phyloP scores from a whole-genome alignment of 2,888 invertebrate genomes.

The Timandra comae region DNA sequence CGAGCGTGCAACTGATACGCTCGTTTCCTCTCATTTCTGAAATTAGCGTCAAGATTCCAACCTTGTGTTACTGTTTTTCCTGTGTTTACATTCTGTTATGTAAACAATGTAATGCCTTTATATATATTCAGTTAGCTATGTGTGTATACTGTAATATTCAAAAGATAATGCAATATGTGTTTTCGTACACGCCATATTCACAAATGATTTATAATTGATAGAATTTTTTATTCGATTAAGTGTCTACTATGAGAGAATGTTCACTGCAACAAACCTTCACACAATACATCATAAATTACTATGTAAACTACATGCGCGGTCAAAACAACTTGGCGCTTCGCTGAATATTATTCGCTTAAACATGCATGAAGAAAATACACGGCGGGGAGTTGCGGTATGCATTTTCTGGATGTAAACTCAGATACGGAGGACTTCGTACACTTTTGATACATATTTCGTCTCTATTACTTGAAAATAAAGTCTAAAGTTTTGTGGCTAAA shows the following conservation, averaged over 20 bases:
- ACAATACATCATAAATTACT: neutral
- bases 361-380: conserved; percentile 35
- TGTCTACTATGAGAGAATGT: no score
- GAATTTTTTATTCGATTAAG: no score
- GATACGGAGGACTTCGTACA: conserved; percentile 7
- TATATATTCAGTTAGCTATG: no score
- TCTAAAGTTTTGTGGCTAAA: conserved; percentile 5
- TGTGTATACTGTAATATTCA: no score
- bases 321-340: conserved; percentile 22
- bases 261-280: neutral
- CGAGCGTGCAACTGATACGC: conserved; percentile 27
- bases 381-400: conserved; percentile 28
- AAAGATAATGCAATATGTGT: no score
- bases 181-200: no score
- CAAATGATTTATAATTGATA: no score
- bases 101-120: no score
- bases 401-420: conserved; percentile 22
- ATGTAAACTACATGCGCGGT: conserved; percentile 4
- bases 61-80: conserved; percentile 21
- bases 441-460: conserved; percentile 5
- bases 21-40: conserved; percentile 24
- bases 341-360: conserved; percentile 27
- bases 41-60: conserved; percentile 26
- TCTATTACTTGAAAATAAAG: conserved; percentile 8
- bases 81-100: no score